A percentile compares a stretch with the other conserved stretches of the same genome.
Conservation (phyloP, 2,113 vertebrate species). For the Irena cyanogastra region DNA sequence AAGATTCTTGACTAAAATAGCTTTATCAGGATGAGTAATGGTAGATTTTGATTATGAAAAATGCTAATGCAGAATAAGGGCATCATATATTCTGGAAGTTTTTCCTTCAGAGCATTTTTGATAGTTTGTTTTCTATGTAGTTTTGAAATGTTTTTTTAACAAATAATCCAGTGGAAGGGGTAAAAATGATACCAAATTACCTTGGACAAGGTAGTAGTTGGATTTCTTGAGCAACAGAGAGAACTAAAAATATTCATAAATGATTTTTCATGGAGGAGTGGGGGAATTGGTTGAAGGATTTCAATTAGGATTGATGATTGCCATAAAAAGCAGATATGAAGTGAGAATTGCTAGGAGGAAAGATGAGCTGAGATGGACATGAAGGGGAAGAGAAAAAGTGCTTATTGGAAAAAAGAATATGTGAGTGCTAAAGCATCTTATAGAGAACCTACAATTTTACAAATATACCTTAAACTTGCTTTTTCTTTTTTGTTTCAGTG, state of each 20-base stretch:
- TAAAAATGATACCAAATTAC: not conserved
- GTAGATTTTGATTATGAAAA: not conserved
- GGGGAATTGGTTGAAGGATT: not conserved
- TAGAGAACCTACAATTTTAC: not conserved
- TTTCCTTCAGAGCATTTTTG: not conserved
- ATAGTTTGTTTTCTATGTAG: not conserved
- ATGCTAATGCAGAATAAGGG: not conserved
- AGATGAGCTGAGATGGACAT: not conserved
- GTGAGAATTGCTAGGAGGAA: not conserved
- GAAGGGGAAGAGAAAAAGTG: not conserved
- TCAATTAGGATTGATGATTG: not conserved
- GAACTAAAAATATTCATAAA: not conserved
- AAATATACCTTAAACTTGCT: not conserved
- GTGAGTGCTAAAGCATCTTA: not conserved
- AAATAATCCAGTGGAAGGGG: not conserved
- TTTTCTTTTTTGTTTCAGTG: conserved; percentile 76
- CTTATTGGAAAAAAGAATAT: not conserved
- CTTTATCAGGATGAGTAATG: not conserved
- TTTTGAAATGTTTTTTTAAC: not conserved
- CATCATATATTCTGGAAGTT: not conserved
- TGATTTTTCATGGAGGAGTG: not conserved
- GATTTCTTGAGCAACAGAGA: not conserved
- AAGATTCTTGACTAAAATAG: not conserved
- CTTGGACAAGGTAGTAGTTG: not conserved
- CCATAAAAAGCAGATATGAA: not conserved